Base-by-base conservation (phyloP, 1,140 invertebrate genomes). In the Drosophila ercepeae region DNA sequence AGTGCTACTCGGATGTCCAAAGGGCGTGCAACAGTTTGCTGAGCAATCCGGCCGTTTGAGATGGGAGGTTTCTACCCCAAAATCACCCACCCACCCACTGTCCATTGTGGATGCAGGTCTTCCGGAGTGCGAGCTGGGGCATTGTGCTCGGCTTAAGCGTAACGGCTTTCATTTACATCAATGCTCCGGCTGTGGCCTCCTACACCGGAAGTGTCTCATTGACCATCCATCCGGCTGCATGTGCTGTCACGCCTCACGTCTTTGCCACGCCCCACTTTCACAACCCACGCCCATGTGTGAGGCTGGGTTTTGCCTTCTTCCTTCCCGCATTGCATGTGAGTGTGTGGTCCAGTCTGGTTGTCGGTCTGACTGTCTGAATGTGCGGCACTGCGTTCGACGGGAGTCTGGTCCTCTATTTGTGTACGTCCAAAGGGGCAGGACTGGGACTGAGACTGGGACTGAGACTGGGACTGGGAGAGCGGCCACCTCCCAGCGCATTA, bases 51-150 rank as follows among this genome's bases (percentile, higher is more conserved):
- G 65, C 29, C 29, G 29, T 52, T 78, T 49, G 34, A 41, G 58
- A 59, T 52, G 27, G 34, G 50, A 23, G 13, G 41, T 18, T 55
- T 23, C 4, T 49, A n/a, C 46, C 29, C 13, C 49, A 21, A 42
- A 9, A 39, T 3, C 54, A 16, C 8, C 44, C 23, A 74, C 93
- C 89, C 94, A 96, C 89, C 92, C 96, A 93, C 96, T 18, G 70
- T 96, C 92, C 96, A 93, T 96, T 18, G 70, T 96, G 25, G 95
- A 96, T 82, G 95, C 95, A 1, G 94, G 95, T 14, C 96, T 94
- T 92, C 95, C 95, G 18, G 95, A 96, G 86, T 96, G 95, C 77
- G 94, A 42, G 46, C 36, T 94, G 19, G 18, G 95, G 94, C 3
- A 91, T 96, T 44, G 93, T 94, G 4, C 93, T 95, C 75, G 92